Base-by-base conservation (phyloP, 2,113 vertebrate genomes). In the Pleuronectes platessa region DNA sequence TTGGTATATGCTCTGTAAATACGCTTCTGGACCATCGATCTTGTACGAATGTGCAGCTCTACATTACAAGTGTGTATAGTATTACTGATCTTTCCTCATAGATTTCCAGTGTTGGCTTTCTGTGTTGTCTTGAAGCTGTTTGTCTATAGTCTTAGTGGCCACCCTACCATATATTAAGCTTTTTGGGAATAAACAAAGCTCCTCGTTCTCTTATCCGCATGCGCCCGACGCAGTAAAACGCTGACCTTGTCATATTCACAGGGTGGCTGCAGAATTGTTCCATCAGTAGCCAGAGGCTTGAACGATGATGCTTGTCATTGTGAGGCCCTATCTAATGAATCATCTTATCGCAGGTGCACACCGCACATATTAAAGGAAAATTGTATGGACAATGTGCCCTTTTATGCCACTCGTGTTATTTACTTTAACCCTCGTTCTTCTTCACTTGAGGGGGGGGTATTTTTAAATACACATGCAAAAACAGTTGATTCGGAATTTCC, bases 241-340 rank as follows among this genome's bases (percentile, higher is more conserved):
- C 97, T 98, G 97, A 98, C 97, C 97, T 97, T 99, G 96, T 98
- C 97, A 95, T 96, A 97, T 97, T 98, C 96, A 95, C 95, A 95
- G 95, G 95, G 95, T 90, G 92, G 95, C 94, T 96, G 93, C 94
- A 95, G 95, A 95, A 98, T 98, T 97, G 96, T 96, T 96, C 96
- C 96, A 95, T 98, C 97, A 97, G 96, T 96, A 96, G 95, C 96
- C 95, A 85, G 89, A 97, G 95, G 96, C 95, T 96, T 99, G 98
- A 99, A 98, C 95, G 95, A 98, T 99, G 96, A 95, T 88, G 94
- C 96, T 97, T 98, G 97, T 99, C 97, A 98, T 95, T 95, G 94
- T 93, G 88, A 92, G 88, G 92, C 94, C 92, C 94, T 94, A 94
- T 96, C 97, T 97, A 97, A 98, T 99, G 97, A 98, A 99, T 98